phyloP scores from a whole-genome alignment of 2,888 invertebrate species.

The Ctena decussata region DNA sequence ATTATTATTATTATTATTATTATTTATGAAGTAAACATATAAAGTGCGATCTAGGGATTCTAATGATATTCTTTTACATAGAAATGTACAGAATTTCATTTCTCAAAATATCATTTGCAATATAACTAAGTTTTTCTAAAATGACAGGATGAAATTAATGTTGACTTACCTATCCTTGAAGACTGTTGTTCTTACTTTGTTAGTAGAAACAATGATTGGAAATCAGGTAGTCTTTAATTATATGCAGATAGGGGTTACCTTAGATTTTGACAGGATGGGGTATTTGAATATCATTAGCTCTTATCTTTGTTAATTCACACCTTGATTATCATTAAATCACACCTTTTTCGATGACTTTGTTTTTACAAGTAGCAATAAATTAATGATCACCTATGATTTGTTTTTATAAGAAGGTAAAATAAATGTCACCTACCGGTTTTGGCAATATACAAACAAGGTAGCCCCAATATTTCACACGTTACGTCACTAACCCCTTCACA shows the following conservation, averaged over 20 bases:
- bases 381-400: background rate
- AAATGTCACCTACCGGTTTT: background rate
- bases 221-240: background rate
- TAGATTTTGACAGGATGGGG: conserved; percentile 3
- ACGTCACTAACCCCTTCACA: background rate
- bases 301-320: background rate
- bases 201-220: background rate
- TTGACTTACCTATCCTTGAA: too few species aligned
- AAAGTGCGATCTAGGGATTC: too few species aligned
- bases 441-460: background rate
- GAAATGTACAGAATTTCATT: too few species aligned
- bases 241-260: background rate
- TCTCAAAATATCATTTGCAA: too few species aligned
- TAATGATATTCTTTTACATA: too few species aligned
- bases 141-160: too few species aligned
- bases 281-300: conserved; percentile 3
- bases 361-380: conserved; percentile 21
- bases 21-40: too few species aligned
- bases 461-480: background rate
- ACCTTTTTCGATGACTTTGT: background rate
- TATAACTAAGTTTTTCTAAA: too few species aligned
- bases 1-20: too few species aligned
- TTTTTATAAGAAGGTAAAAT: background rate
- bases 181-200: too few species aligned
- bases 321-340: background rate